Base-by-base conservation (phyloP, 2,888 invertebrate species). In the Andrena trimmerana region DNA sequence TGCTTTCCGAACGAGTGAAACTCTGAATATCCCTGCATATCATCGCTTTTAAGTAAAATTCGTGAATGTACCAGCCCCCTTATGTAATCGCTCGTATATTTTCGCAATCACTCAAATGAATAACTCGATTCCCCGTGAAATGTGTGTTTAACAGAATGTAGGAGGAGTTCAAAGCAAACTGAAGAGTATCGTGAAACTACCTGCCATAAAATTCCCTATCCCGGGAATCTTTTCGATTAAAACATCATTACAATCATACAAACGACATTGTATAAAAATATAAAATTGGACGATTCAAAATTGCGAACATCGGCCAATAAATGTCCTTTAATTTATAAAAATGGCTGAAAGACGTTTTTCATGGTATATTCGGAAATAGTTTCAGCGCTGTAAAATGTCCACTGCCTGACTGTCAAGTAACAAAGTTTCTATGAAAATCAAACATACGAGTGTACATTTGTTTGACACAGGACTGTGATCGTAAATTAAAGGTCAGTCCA, bases 401-500 rank as follows among this genome's bases (percentile, higher is more conserved):
- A 59, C 62, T 48, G 50, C n/a, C 20, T 5, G 70, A 60, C 57
- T 33, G 27, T 57, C 57, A 33, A 54, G 24, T 31, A n/a, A 13
- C 8, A 24, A 2, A 27, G 48, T 42, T 16, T 16, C 42, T 2
- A 5, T 8, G 20, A 48, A 20, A 48, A 70, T 48, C 16, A 60
- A 70, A 29, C 24, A 36, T 31, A 20, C 2, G 29, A 13, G 2
- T 1, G 27, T 27, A 6, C 57, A n/a, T 10, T 31, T 13, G 16
- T 57, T 67, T 73, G 16, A 67, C 6, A 20, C 13, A 5, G 29
- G 20, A 57, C 42, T 57, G 7, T 6, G 16, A 8, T 5, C 42
- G 20, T 57, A 63, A 72, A 73, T 67, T 73, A 54, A 73, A 57
- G 20, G n/a, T 33, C 33, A 20, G 5, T 8, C 1, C 63, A 33